Conservation (phyloP, 2,797 vertebrate species). For the Paedocypris micromegethes region DNA sequence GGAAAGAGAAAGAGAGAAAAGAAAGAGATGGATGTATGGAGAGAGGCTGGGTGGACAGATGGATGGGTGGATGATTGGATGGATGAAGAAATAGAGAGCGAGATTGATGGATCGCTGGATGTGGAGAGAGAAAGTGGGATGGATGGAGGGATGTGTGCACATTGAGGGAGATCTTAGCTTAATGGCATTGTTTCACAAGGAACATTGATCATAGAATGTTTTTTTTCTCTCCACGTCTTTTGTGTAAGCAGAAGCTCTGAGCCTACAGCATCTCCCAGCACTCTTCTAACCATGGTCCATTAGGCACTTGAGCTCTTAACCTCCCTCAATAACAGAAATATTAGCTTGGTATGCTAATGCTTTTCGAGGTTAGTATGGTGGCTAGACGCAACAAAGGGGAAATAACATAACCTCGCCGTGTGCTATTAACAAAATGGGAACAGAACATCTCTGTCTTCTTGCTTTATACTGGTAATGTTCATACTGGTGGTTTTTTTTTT, state of each 20-base stretch:
- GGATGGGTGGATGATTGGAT: too few species aligned
- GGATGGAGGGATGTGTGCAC: too few species aligned
- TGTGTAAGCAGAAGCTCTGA: constrained; percentile 34
- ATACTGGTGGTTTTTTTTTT: constrained; percentile 32
- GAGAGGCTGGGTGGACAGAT: too few species aligned
- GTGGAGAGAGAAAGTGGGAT: too few species aligned
- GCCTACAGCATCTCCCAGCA: constrained; percentile 31
- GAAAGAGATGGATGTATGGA: too few species aligned
- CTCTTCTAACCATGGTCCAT: constrained; percentile 39
- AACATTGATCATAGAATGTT: background rate
- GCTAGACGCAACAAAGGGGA: constrained; percentile 47
- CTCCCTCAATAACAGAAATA: constrained; percentile 52
- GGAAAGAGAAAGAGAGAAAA: too few species aligned
- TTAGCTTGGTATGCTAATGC: constrained; percentile 53
- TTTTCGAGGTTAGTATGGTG: constrained; percentile 54
- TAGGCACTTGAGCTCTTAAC: constrained; percentile 50
- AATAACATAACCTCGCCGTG: constrained; percentile 49
- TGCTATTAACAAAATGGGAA: constrained; percentile 50
- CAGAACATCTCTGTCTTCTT: constrained; percentile 39
- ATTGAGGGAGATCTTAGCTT: background rate
- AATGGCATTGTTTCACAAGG: constrained; percentile 7
- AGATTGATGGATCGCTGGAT: too few species aligned
- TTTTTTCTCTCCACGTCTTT: constrained; percentile 10
- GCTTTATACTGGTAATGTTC: constrained; percentile 42
- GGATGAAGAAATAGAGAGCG: too few species aligned